Percentiles rank a stretch among this genome's conserved stretches.
These are phyloP conservation scores for Drymonia ruficornis DNA, from an alignment of 2,888 invertebrate species.

Conservation along the genomic window DNA sequence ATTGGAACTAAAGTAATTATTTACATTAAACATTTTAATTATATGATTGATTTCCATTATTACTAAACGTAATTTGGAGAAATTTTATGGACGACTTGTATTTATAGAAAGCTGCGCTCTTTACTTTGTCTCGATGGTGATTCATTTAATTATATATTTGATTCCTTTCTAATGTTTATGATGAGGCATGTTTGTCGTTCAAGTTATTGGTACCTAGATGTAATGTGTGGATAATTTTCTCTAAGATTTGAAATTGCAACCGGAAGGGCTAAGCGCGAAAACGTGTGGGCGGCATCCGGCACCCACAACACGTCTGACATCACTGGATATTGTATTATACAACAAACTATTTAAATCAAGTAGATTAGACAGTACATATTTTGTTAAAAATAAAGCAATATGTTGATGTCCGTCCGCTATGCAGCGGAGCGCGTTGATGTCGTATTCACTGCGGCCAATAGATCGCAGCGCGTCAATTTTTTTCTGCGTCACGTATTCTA, in stretches of 20 bases:
- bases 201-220: neutral
- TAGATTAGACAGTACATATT: neutral
- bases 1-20: constrained; percentile 1
- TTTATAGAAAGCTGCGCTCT: neutral
- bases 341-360: neutral
- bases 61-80: neutral
- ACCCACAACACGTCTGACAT: constrained; percentile 22
- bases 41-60: neutral
- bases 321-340: neutral
- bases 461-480: neutral
- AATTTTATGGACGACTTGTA: neutral
- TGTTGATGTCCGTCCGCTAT: neutral
- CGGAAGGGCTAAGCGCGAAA: constrained; percentile 15
- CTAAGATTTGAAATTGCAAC: constrained; percentile 7
- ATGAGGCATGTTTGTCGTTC: neutral
- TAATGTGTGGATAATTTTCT: constrained; percentile 4
- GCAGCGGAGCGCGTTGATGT: constrained; percentile 5
- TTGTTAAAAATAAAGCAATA: neutral
- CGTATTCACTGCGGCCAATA: neutral
- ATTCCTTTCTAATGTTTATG: neutral
- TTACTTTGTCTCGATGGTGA: neutral
- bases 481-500: too few relatives aligned
- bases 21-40: constrained; percentile 1
- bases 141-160: neutral
- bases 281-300: constrained; percentile 41